Evolutionary conservation across 2,797 vertebrate genomes (phyloP).

Genomic region (Enteromius afrohamiltoni): DNA sequence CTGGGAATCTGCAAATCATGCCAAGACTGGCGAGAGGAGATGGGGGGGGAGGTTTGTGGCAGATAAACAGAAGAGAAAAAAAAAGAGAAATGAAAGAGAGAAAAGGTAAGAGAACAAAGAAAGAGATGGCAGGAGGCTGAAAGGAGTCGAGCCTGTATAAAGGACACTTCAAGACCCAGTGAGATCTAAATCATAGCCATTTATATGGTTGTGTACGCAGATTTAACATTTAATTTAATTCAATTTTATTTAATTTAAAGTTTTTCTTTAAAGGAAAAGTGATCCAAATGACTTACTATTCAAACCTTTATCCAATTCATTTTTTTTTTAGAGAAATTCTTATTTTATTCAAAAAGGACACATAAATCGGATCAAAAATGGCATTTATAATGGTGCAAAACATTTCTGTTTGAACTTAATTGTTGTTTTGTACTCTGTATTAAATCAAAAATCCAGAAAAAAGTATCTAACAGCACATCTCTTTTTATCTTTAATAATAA

Average conservation of each 20-base stretch:
- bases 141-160: not conserved
- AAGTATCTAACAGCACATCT: not conserved
- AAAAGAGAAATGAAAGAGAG: conserved; percentile 25
- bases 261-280: not conserved
- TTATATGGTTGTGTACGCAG: not conserved
- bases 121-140: not conserved
- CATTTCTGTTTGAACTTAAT: not conserved
- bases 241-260: not conserved
- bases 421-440: not conserved
- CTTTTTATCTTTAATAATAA: not conserved
- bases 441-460: not conserved
- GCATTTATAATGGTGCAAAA: not conserved
- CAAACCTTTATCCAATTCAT: not conserved
- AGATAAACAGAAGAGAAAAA: conserved; percentile 57
- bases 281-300: not conserved
- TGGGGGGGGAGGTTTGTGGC: conserved; percentile 29
- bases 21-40: conserved; percentile 70
- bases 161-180: not conserved
- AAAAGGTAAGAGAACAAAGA: conserved; percentile 31
- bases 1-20: conserved; percentile 78
- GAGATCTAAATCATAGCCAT: not conserved
- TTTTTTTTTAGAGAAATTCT: not conserved
- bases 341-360: not conserved
- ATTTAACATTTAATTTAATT: conserved; percentile 2
- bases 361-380: not conserved